Base-by-base conservation (phyloP, 1,140 invertebrate species). In the Dermatophagoides farinae region DNA sequence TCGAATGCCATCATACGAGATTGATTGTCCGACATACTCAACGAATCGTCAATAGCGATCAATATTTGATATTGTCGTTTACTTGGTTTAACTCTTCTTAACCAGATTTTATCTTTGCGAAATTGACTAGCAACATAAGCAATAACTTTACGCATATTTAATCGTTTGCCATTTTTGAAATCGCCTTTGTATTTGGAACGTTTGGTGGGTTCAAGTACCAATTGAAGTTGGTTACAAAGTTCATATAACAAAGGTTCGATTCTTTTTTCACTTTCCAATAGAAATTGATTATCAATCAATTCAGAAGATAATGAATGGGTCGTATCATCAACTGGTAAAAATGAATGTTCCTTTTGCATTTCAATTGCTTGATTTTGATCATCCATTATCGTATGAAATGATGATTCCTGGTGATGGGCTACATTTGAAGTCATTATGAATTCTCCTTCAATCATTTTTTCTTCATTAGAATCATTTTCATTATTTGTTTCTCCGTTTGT, bases 51-150 rank as follows among this genome's bases (percentile, higher is more conserved):
- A 10, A 99, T 80, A 1, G 96, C 95, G 14, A 99, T 75, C 37
- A 90, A 80, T 41, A 99, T 92, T 71, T 97, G 91, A 74, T 97
- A 99, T 65, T 97, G 83, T 57, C 96, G 76, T 70, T 96, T 90
- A 0, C 86, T 90, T 0, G 90, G 90, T 73, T 95, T 92, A 0
- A 88, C 97, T 51, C 96, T 75, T 50, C 93, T 75, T 64, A 99
- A 68, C 96, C 96, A 99, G 68, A 99, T 99, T 71, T 96, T 95
- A 69, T 99, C 93, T 70, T 99, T 99, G 40, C 92, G 79, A 73
- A 97, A 99, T 71, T 97, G 85, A 67, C 91, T 97, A 9, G 96
- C 96, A 67, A 99, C 95, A 71, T 97, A 99, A 0, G 91, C 86
- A 68, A 99, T 96, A 64, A 81, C 78, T 72, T 93, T 91, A 49